A percentile compares a stretch with the other conserved stretches of the same genome.
phyloP scores from a whole-genome alignment of 2,888 invertebrate species.

The Actias luna region DNA sequence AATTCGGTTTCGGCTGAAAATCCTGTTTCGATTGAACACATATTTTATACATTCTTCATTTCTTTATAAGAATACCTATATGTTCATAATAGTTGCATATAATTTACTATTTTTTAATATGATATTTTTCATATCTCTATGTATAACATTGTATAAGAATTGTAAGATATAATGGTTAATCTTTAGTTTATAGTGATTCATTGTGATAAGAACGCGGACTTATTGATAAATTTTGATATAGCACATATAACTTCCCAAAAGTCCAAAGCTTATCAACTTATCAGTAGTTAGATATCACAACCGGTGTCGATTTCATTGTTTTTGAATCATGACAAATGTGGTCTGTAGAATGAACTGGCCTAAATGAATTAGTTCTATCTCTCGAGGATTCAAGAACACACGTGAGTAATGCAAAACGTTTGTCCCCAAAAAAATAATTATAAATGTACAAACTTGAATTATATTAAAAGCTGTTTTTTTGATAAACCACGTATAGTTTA shows the following conservation, averaged over 20 bases:
- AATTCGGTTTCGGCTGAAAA: too few species aligned
- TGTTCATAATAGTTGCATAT: too few species aligned
- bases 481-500: too few species aligned
- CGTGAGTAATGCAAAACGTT: conserved; percentile 16
- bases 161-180: neutral
- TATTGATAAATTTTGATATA: conserved; percentile 8
- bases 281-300: neutral
- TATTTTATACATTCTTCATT: too few species aligned
- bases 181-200: conserved; percentile 5
- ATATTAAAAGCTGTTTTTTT: neutral
- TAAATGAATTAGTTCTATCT: conserved; percentile 19
- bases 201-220: conserved; percentile 4
- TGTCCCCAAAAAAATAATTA: neutral
- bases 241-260: neutral
- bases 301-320: conserved; percentile 1
- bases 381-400: conserved; percentile 18
- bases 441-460: neutral
- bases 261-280: conserved; percentile 4
- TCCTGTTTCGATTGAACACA: too few species aligned
- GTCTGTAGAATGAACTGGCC: neutral
- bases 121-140: too few species aligned
- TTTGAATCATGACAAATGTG: neutral
- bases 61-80: too few species aligned
- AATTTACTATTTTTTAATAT: too few species aligned
- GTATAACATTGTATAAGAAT: neutral